Evolutionary conservation across 2,113 vertebrate species (phyloP).

Genomic region (Nycticryphes semicollaris): DNA sequence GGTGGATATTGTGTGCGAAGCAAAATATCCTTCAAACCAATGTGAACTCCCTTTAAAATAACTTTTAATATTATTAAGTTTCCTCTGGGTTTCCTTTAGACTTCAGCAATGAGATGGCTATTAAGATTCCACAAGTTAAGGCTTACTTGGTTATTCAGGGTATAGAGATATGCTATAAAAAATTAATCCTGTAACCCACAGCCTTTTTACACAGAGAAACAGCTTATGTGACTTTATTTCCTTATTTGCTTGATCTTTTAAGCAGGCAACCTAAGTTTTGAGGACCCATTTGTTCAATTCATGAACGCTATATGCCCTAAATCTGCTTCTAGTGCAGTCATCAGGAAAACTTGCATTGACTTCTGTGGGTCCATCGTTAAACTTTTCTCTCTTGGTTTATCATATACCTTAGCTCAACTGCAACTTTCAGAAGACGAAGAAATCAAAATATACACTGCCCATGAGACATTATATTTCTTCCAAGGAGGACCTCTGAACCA

Average conservation of each 20-base stretch:
- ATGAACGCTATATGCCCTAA: background rate
- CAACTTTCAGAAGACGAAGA: background rate
- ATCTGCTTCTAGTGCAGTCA: background rate
- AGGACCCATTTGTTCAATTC: background rate
- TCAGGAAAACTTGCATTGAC: background rate
- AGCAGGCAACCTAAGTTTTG: background rate
- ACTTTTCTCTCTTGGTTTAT: background rate
- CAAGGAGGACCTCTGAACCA: background rate
- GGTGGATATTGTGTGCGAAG: slow-evolving; percentile 71
- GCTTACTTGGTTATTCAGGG: slow-evolving; percentile 54
- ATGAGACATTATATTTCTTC: slow-evolving; percentile 7
- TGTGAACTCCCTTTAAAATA: slow-evolving; percentile 79
- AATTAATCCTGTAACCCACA: slow-evolving; percentile 50
- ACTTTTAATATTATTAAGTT: slow-evolving; percentile 79
- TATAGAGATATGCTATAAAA: slow-evolving; percentile 52
- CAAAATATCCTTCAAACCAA: slow-evolving; percentile 68
- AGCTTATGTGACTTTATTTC: slow-evolving; percentile 35
- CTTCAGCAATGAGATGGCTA: slow-evolving; percentile 70
- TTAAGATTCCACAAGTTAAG: slow-evolving; percentile 70
- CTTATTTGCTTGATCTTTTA: slow-evolving; percentile 37
- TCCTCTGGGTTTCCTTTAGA: slow-evolving; percentile 74
- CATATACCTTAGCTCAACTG: background rate
- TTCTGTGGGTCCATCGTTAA: background rate
- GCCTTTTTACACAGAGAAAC: slow-evolving; percentile 41
- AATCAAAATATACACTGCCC: slow-evolving; percentile 39